Conservation (phyloP, 2,797 vertebrate species). For the Neosilurus mollespiculum region DNA sequence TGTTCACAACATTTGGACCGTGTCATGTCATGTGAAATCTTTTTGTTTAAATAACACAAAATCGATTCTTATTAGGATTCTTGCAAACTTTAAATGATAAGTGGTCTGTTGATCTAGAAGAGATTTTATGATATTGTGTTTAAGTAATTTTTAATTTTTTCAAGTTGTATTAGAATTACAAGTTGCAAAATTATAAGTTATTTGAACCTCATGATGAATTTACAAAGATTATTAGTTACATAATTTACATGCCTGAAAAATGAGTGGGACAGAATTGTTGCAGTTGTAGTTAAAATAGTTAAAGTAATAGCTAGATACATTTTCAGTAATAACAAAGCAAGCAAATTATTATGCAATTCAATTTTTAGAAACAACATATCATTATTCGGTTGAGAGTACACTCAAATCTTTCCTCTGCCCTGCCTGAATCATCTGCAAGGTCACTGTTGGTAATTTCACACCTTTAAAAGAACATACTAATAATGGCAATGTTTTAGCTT, state of each 20-base stretch:
- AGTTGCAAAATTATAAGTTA: neutral
- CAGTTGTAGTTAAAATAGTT: neutral
- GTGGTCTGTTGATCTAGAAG: neutral
- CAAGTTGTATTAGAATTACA: neutral
- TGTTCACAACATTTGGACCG: neutral
- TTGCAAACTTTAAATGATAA: neutral
- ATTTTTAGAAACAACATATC: neutral
- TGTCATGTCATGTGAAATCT: neutral
- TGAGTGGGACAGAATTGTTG: neutral
- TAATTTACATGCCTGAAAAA: neutral
- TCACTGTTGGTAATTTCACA: neutral
- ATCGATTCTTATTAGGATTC: neutral
- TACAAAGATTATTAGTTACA: neutral
- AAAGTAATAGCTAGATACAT: neutral
- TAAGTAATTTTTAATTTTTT: neutral
- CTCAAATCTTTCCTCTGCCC: neutral
- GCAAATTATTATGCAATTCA: neutral
- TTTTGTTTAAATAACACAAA: neutral
- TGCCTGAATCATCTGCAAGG: neutral
- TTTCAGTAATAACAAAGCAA: neutral
- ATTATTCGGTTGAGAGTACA: neutral
- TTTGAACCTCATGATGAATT: neutral
- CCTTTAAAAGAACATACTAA: neutral
- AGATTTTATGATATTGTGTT: neutral
- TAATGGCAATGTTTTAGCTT: neutral